phyloP scores from a whole-genome alignment of 1,140 invertebrate species.

The Halyomorpha halys region DNA sequence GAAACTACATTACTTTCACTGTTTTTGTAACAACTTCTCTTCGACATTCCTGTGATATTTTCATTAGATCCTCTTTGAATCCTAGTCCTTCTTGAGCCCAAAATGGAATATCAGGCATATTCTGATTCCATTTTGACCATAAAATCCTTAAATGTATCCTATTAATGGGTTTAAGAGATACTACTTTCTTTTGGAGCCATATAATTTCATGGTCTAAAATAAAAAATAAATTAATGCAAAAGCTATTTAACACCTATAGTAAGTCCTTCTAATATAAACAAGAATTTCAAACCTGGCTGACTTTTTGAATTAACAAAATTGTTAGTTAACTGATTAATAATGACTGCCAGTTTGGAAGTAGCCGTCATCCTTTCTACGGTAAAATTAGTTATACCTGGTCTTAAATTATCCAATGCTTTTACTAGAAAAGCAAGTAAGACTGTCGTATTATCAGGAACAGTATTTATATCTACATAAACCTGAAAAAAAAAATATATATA shows the following conservation, averaged over 20 bases:
- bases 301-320: neutral
- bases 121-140: conserved; percentile 3
- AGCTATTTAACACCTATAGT: too few species aligned
- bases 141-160: neutral
- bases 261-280: neutral
- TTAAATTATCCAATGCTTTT: conserved; percentile 1
- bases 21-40: neutral
- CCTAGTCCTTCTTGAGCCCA: conserved; percentile 7
- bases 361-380: neutral
- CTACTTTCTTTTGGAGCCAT: neutral
- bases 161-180: neutral
- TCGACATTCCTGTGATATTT: neutral
- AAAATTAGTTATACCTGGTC: neutral
- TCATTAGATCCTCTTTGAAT: neutral
- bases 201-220: conserved; percentile 2
- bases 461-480: neutral
- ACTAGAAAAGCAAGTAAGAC: neutral
- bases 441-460: neutral
- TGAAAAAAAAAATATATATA: neutral
- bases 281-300: neutral
- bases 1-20: neutral
- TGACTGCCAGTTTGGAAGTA: neutral
- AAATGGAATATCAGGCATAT: neutral
- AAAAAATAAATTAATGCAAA: too few species aligned
- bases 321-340: neutral